Evolutionary conservation across 2,797 vertebrate genomes (phyloP), one percentile per base, ranked within the genome.

Genomic region (Varecia variegata): DNA sequence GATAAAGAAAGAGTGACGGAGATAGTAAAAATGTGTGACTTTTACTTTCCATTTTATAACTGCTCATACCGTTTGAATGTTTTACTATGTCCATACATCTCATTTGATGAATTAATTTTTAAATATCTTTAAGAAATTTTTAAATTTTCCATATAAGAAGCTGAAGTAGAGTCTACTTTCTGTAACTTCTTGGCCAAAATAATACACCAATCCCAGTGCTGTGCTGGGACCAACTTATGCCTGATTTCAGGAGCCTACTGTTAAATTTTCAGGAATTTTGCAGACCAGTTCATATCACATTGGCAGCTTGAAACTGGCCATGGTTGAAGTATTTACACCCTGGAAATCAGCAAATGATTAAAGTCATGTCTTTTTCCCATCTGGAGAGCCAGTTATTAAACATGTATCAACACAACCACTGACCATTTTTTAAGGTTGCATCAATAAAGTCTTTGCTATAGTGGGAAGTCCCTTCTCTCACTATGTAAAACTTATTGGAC

Each of bases 91-190:
- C 15, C 1, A 23, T 35, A 15, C 62, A 54, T 76, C 25, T 70
- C 67, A 17, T 88, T 68, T 92, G 27, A 43, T 56, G 88, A 96
- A 56, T 81, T 94, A 54, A 45, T 89, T 87, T 89, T 94, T n/a
- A 38, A 95, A 25, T 83, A 20, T 56, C 47, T 68, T 83, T 25
- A 95, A 93, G 74, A n/a, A 90, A 43, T 79, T 32, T 94, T 81
- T 52, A 2, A 15, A 86, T 62, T 91, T 68, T 25, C 58, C 14
- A 62, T 20, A 67, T 52, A 70, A 93, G 7, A 93, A 67, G 13
- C 5, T 67, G 8, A 95, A 76, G 13, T 23, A 58, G 38, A 87
- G 35, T 90, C 38, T 85, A 52, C 17, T 71, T 87, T 40, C 83
- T 30, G 35, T 81, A 91, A 88, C 68, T 52, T 90, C 4, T 58